A percentile compares a stretch with the other conserved stretches of the same genome.
Evolutionary conservation across 2,797 vertebrate species (phyloP).

Genomic region (Odontamblyopus rebecca): DNA sequence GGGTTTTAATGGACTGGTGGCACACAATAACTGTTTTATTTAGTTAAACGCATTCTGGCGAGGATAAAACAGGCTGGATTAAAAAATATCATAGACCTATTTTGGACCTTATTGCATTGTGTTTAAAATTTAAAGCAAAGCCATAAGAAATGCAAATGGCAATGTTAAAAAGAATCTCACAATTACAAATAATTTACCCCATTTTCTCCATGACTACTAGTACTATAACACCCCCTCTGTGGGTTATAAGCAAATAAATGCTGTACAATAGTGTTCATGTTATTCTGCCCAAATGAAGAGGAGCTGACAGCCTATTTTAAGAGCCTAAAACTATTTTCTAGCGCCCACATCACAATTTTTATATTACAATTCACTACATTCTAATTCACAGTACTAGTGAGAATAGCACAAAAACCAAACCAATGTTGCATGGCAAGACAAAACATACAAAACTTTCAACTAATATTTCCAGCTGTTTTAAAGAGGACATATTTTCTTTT

Average conservation of each 20-base stretch:
- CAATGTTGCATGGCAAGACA: too few relatives aligned
- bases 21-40: conserved; percentile 13
- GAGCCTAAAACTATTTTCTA: too few relatives aligned
- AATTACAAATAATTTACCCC: not conserved
- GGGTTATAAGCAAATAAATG: not conserved
- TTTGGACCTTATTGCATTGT: not conserved
- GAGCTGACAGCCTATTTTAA: not conserved
- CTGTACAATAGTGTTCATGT: not conserved
- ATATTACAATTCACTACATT: too few relatives aligned
- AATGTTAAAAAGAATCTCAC: not conserved
- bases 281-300: not conserved
- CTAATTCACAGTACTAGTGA: too few relatives aligned
- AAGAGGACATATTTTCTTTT: not conserved
- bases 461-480: not conserved
- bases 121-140: not conserved
- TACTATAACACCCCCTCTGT: not conserved
- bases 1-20: conserved; percentile 7
- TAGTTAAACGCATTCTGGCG: not conserved
- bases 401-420: too few relatives aligned
- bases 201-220: too few relatives aligned
- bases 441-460: not conserved
- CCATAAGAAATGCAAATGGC: not conserved
- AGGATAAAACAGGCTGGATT: not conserved
- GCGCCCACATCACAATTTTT: too few relatives aligned
- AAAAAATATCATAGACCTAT: not conserved